phyloP scores from a whole-genome alignment of 2,888 invertebrate genomes.

The Lasiommata megera region DNA sequence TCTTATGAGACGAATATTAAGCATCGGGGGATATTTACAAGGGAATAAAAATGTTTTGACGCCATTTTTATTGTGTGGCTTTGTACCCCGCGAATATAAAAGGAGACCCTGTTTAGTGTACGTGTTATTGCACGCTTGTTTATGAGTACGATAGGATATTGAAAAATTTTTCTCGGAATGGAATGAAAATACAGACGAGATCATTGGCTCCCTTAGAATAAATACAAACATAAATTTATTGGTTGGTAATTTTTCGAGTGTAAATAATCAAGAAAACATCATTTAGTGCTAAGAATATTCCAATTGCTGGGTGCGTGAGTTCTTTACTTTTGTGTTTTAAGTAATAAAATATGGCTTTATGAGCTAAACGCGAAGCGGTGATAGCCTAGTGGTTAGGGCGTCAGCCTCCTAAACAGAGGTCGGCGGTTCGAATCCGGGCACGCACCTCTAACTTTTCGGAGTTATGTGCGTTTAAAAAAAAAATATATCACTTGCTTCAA shows the following conservation, averaged over 20 bases:
- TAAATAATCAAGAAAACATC: not conserved
- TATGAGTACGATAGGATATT: constrained; percentile 14
- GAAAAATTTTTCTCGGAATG: constrained; percentile 18
- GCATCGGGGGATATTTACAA: constrained; percentile 60
- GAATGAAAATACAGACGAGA: constrained; percentile 21
- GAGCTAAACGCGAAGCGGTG: too few species aligned
- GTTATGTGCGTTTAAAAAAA: too few species aligned
- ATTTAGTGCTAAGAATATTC: not conserved
- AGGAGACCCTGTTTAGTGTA: constrained; percentile 25
- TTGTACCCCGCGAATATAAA: constrained; percentile 37
- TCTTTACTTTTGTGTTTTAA: too few species aligned
- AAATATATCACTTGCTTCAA: too few species aligned
- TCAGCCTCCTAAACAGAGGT: too few species aligned
- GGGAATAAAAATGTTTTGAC: constrained; percentile 61
- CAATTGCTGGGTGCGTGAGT: not conserved
- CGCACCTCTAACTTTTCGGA: too few species aligned
- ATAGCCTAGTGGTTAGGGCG: too few species aligned
- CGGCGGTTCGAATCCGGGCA: too few species aligned
- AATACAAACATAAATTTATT: not conserved
- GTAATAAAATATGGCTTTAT: too few species aligned
- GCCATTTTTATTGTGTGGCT: constrained; percentile 45
- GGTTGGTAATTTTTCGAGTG: not conserved
- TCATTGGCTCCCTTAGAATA: not conserved
- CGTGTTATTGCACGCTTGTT: constrained; percentile 15
- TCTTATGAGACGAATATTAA: constrained; percentile 72